phyloP scores from a whole-genome alignment of 2,113 vertebrate species.

The Morone chrysops region DNA sequence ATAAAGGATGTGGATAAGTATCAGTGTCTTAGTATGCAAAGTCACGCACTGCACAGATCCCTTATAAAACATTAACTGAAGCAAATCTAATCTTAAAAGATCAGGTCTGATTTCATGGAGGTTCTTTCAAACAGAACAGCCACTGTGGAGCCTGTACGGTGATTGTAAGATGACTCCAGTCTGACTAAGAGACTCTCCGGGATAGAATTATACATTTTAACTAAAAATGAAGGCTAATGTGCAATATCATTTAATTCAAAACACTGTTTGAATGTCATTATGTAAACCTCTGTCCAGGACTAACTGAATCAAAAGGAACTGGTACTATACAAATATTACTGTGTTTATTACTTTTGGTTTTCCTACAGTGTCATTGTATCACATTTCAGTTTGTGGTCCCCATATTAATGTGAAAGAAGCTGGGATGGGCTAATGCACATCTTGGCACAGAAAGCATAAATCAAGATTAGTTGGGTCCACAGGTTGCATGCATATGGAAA shows the following conservation, averaged over 20 bases:
- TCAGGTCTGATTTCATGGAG: conserved; percentile 59
- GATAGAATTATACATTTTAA: not conserved
- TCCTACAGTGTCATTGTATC: not conserved
- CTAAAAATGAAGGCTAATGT: not conserved
- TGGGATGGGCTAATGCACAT: not conserved
- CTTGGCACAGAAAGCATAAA: not conserved
- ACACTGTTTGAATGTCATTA: fast-evolving
- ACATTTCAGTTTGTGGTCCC: too few relatives aligned
- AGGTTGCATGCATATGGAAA: not conserved
- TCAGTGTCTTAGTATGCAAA: conserved; percentile 63
- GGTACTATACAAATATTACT: not conserved
- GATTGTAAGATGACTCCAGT: not conserved
- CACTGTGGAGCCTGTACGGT: conserved; percentile 8
- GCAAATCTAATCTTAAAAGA: conserved; percentile 67
- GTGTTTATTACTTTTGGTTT: conserved; percentile 1
- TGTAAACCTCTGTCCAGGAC: too few relatives aligned
- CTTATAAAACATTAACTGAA: conserved; percentile 52
- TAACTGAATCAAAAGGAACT: too few relatives aligned
- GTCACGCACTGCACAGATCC: conserved; percentile 50
- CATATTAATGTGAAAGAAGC: too few relatives aligned
- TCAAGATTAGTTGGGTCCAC: not conserved
- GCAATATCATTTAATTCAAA: not conserved
- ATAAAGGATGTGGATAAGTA: conserved; percentile 57
- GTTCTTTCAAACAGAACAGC: conserved; percentile 8
- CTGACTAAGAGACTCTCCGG: not conserved